These are phyloP conservation scores for Globodera ellingtonae DNA, from an alignment of 1,140 invertebrate genomes.

Conservation along the genomic window DNA sequence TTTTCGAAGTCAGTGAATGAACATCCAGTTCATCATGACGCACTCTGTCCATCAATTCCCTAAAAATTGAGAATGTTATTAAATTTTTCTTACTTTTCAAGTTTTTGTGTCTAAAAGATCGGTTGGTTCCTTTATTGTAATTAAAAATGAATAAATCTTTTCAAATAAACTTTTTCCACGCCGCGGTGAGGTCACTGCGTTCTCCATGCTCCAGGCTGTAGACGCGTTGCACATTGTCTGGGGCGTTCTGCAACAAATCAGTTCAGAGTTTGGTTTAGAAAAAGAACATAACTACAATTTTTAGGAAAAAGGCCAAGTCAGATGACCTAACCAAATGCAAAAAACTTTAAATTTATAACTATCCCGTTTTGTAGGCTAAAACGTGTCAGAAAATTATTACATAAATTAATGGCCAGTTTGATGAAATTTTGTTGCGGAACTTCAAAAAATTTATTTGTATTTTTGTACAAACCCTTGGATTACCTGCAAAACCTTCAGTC, in stretches of 20 bases:
- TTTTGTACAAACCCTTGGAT: no score
- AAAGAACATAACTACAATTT: not conserved
- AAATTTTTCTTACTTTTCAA: not conserved
- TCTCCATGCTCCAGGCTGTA: constrained; percentile 60
- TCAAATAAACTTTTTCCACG: constrained; percentile 56
- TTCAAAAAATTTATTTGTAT: no score
- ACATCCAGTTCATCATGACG: constrained; percentile 12
- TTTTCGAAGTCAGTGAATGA: constrained; percentile 22
- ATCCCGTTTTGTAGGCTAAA: no score
- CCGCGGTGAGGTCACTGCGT: constrained; percentile 52
- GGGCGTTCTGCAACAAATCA: constrained; percentile 46
- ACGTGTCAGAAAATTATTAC: no score
- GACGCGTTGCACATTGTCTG: constrained; percentile 60
- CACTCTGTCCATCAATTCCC: constrained; percentile 25
- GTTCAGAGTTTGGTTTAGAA: not conserved
- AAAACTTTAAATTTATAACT: no score
- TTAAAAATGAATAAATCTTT: not conserved
- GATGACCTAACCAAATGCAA: no score
- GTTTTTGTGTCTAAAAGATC: not conserved
- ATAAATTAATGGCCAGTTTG: no score
- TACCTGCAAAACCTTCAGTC: constrained; percentile 41
- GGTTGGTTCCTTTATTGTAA: not conserved
- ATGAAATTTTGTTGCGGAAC: no score
- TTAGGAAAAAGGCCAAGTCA: no score
- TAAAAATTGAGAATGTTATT: constrained; percentile 19